Conservation (phyloP, 2,888 invertebrate species). For the Tanypteryx hageni region DNA sequence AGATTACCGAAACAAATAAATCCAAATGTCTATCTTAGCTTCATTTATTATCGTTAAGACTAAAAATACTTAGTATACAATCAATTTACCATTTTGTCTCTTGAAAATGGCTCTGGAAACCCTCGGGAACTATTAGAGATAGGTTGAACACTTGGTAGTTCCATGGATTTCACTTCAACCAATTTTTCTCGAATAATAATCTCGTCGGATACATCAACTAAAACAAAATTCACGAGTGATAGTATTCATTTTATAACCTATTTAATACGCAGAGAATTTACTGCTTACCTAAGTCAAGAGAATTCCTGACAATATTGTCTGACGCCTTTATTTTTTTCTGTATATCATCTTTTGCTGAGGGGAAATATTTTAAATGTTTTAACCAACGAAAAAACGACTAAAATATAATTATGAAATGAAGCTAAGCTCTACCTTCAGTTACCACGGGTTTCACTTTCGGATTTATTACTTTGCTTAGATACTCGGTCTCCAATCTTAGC, state of each 20-base stretch:
- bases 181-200: conserved; percentile 33
- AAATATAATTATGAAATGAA: not conserved
- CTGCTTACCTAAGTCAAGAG: conserved; percentile 9
- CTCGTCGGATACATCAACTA: conserved; percentile 6
- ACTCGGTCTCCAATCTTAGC: conserved; percentile 85
- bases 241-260: not conserved
- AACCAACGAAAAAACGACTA: not conserved
- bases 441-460: conserved; percentile 26
- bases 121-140: not conserved
- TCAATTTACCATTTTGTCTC: conserved; percentile 44
- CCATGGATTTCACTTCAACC: not conserved
- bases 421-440: not conserved
- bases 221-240: not conserved
- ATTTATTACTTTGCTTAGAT: conserved; percentile 76
- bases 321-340: not conserved
- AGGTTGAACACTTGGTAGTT: not conserved
- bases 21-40: too few relatives aligned
- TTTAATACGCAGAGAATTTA: not conserved
- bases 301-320: conserved; percentile 17
- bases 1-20: too few relatives aligned
- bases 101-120: conserved; percentile 25
- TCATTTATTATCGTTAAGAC: too few relatives aligned
- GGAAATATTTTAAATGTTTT: not conserved
- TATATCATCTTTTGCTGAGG: not conserved
- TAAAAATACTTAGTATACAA: too few relatives aligned